Percentiles rank a stretch among this genome's conserved stretches.
Conservation (phyloP, 2,113 vertebrate genomes). For the Motacilla tschutschensis region DNA sequence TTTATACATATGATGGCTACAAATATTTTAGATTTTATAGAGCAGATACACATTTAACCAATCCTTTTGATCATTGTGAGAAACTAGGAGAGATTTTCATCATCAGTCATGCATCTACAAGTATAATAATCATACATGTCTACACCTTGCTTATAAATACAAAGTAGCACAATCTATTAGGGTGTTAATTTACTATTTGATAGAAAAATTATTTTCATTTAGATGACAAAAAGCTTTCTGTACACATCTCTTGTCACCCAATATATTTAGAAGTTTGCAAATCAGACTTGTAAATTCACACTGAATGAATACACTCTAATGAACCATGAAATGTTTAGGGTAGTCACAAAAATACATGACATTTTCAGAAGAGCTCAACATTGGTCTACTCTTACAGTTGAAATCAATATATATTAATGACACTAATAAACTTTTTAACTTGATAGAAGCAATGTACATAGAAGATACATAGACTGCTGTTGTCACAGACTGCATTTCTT, state of each 20-base stretch:
- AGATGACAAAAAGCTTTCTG: not conserved
- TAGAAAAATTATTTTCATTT: not conserved
- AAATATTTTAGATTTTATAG: slow-evolving; percentile 26
- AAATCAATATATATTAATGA: not conserved
- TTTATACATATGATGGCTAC: slow-evolving; percentile 14
- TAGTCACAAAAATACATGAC: not conserved
- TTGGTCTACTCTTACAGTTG: not conserved
- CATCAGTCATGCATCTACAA: not conserved
- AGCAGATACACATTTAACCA: not conserved
- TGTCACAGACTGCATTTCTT: not conserved
- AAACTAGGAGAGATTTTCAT: not conserved
- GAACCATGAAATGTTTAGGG: not conserved
- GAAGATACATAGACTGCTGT: not conserved
- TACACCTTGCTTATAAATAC: not conserved
- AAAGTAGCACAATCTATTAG: not conserved
- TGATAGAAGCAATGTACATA: not conserved
- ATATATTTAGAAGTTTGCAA: not conserved
- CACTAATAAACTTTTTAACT: not conserved
- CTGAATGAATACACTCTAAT: not conserved
- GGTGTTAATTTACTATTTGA: not conserved
- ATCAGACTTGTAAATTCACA: not conserved
- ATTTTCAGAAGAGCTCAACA: not conserved
- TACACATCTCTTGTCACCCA: not conserved
- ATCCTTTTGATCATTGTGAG: not conserved
- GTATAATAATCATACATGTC: not conserved